Percentiles rank a stretch among this genome's conserved stretches.
Conservation (phyloP, 1,140 invertebrate genomes). For the Scaptomyza montana region DNA sequence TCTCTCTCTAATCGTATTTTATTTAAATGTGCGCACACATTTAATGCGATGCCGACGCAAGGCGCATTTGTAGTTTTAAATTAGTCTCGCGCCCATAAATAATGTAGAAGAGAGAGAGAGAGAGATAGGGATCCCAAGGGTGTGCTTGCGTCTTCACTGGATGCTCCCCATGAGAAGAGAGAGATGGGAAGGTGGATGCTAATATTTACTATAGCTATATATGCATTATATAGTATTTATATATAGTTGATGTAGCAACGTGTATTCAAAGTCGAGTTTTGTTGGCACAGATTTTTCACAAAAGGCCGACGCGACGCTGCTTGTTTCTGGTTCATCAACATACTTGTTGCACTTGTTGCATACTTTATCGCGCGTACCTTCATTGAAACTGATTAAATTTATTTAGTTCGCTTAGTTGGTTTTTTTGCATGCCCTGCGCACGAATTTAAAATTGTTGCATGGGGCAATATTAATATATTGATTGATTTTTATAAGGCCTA, state of each 20-base stretch:
- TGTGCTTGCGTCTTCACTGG: conserved; percentile 47
- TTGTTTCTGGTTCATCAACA: conserved; percentile 38
- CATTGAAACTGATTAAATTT: conserved; percentile 81
- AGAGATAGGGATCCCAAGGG: conserved; percentile 42
- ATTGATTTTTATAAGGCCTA: too few species aligned
- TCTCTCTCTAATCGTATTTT: conserved; percentile 10
- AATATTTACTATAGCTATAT: conserved; percentile 23
- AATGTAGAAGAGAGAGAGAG: conserved; percentile 33
- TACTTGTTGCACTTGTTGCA: conserved; percentile 69
- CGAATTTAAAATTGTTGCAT: not conserved
- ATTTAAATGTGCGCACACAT: conserved; percentile 32
- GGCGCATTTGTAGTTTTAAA: conserved; percentile 34
- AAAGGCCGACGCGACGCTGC: conserved; percentile 20
- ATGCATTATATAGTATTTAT: too few species aligned
- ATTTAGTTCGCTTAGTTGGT: conserved; percentile 40
- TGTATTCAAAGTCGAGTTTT: too few species aligned
- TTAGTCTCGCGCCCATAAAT: conserved; percentile 54
- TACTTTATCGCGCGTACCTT: conserved; percentile 25
- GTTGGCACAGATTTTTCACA: conserved; percentile 30
- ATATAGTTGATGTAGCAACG: too few species aligned
- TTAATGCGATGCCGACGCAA: conserved; percentile 8
- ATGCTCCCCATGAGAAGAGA: conserved; percentile 1
- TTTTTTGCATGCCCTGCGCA: conserved; percentile 21
- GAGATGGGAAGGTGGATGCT: not conserved
- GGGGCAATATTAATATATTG: not conserved